Base-by-base conservation (phyloP, 2,888 invertebrate species). In the Agrochola lota region DNA sequence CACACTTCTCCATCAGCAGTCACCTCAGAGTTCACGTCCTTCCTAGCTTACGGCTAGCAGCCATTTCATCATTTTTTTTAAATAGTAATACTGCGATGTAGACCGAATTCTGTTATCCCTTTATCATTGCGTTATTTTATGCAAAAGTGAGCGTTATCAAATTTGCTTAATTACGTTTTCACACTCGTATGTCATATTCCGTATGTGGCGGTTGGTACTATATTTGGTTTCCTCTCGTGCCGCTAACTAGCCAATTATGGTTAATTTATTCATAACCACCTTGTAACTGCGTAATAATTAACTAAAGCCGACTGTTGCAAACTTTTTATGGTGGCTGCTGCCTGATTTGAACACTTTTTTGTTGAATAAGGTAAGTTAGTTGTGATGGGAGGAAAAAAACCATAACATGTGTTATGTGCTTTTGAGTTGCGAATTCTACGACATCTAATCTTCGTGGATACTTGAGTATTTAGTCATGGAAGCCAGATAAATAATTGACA, bases 191-290 rank as follows among this genome's bases (percentile, higher is more conserved):
- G 63, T 75, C 63, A 46, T 81, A 77, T 68, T 81, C 71, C 30
- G 57, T 71, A 57, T 81, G 49, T 73, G 62, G 62, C 74, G 60
- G 73, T 73, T 30, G 66, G 68, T 69, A 75, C 75, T 83, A 79
- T 79, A 82, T 81, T 80, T 77, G 77, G 82, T 74, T 60, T 68
- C 70, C 74, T 76, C 86, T 87, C 87, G 89, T 88, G 89, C 86
- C 74, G 70, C 83, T 87, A 89, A 90, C 86, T 78, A 84, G 78
- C 85, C 82, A 87, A 88, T 90, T 89, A 86, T 83, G 77, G 74
- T 60, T 88, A 88, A 91, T 91, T 90, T 82, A 88, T 89, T 88
- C 82, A 88, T 85, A 87, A 85, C 74, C 78, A 63, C 70, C 77
- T 78, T 76, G 72, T 81, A 81, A 86, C 88, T 87, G 85, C 85